These are phyloP conservation scores for Anthopleura sola DNA, from an alignment of 64 coral and sea anemone species.

Conservation along the genomic window DNA sequence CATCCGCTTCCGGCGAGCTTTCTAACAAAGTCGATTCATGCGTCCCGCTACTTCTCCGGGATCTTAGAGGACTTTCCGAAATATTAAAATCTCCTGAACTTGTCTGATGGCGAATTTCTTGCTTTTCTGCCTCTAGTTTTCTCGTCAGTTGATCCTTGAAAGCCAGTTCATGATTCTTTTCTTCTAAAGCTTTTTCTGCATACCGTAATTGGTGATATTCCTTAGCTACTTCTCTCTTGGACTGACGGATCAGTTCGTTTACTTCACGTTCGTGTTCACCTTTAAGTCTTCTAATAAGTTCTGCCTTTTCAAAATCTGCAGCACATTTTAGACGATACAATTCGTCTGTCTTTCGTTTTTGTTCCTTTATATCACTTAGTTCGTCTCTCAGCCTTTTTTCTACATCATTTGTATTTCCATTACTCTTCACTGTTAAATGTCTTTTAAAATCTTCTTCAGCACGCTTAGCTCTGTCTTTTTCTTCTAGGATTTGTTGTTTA, in stretches of 20 bases:
- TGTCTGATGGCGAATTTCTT: conserved; percentile 57
- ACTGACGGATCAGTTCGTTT: conserved; percentile 63
- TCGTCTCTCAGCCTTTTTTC: conserved; percentile 74
- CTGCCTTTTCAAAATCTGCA: conserved; percentile 94
- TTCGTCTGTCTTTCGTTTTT: conserved; percentile 87
- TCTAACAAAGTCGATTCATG: conserved; percentile 26
- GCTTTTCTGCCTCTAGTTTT: conserved; percentile 86
- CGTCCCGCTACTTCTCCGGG: not conserved
- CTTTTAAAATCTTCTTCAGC: conserved; percentile 75
- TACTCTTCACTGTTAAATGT: conserved; percentile 53
- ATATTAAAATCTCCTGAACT: conserved; percentile 39
- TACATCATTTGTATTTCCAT: conserved; percentile 44
- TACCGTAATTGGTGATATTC: conserved; percentile 78
- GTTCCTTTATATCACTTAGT: conserved; percentile 57
- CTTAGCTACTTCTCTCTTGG: conserved; percentile 82
- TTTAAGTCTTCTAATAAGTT: conserved; percentile 83
- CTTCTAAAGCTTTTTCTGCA: conserved; percentile 76
- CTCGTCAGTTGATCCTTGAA: conserved; percentile 87
- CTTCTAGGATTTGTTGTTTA: conserved; percentile 79
- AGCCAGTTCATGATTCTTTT: conserved; percentile 91
- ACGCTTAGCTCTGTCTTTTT: conserved; percentile 74
- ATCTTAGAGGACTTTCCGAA: conserved; percentile 23
- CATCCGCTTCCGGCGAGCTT: conserved; percentile 24
- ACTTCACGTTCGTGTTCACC: conserved; percentile 85
- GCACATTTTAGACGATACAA: conserved; percentile 68